phyloP scores from a whole-genome alignment of 2,888 invertebrate genomes.

The Choreutis nemorana region DNA sequence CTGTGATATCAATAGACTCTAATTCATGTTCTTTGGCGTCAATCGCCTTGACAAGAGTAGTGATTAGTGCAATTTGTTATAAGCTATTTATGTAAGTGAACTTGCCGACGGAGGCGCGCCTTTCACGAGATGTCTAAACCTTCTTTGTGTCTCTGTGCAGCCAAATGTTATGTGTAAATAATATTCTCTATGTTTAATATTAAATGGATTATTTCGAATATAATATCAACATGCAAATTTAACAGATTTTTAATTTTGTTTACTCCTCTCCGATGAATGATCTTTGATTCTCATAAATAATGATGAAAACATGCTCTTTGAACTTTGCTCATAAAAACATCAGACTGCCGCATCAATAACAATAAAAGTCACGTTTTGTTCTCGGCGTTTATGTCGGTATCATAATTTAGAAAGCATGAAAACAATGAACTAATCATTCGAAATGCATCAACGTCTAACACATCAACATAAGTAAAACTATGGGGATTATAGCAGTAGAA shows the following conservation, averaged over 20 bases:
- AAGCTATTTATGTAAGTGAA: slow-evolving; percentile 42
- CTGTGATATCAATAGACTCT: slow-evolving; percentile 66
- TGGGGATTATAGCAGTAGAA: no score
- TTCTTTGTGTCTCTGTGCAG: slow-evolving; percentile 46
- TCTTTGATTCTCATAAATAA: slow-evolving; percentile 10
- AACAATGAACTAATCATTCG: no score
- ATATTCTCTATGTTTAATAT: slow-evolving; percentile 56
- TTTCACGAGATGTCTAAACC: slow-evolving; percentile 26
- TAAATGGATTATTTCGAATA: slow-evolving; percentile 61
- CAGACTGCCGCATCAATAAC: no score
- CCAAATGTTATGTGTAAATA: slow-evolving; percentile 61
- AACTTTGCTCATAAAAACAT: no score
- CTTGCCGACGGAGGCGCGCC: slow-evolving; percentile 32
- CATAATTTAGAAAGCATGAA: no score
- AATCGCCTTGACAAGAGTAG: slow-evolving; percentile 56
- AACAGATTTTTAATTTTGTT: slow-evolving; percentile 23
- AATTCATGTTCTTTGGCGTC: slow-evolving; percentile 40
- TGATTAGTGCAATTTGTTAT: slow-evolving; percentile 63
- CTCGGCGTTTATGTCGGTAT: no score
- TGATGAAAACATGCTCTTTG: no score
- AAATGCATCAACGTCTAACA: no score
- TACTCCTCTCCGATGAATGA: slow-evolving; percentile 10
- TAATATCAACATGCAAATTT: slow-evolving; percentile 53
- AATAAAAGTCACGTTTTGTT: no score
- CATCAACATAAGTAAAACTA: no score